Percentiles rank a stretch among this genome's conserved stretches.
phyloP scores from a whole-genome alignment of 2,888 invertebrate genomes.

The Heliconius sara region DNA sequence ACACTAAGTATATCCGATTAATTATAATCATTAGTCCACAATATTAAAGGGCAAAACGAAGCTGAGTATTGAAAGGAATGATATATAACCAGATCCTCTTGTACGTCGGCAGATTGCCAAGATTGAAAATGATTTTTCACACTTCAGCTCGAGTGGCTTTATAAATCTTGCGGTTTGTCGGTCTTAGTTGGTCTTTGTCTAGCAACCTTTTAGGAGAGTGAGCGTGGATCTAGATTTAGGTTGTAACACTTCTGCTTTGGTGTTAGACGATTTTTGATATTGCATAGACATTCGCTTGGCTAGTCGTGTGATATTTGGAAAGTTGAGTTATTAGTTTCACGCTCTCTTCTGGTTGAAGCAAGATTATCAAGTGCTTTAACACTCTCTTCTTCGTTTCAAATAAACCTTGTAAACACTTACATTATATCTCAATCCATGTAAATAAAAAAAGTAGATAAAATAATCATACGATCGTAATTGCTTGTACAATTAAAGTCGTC shows the following conservation, averaged over 20 bases:
- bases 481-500: too few relatives aligned
- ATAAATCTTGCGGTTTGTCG: constrained; percentile 37
- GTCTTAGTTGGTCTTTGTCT: constrained; percentile 30
- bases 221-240: constrained; percentile 12
- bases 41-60: constrained; percentile 47
- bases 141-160: constrained; percentile 38
- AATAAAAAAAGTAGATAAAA: too few relatives aligned
- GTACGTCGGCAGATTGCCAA: constrained; percentile 46
- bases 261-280: neutral
- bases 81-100: constrained; percentile 45
- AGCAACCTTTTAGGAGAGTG: constrained; percentile 17
- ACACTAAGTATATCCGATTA: constrained; percentile 22
- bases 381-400: too few relatives aligned
- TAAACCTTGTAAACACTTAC: too few relatives aligned
- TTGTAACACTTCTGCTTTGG: neutral
- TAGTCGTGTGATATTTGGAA: neutral
- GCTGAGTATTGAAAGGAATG: constrained; percentile 50
- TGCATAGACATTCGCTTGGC: neutral
- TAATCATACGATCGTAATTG: too few relatives aligned
- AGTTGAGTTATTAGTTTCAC: too few relatives aligned
- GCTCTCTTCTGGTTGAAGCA: too few relatives aligned
- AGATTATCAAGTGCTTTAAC: too few relatives aligned
- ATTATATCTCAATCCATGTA: too few relatives aligned
- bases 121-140: constrained; percentile 43
- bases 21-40: constrained; percentile 49